Evolutionary conservation across 2,888 invertebrate species (phyloP).

Genomic region (Epirrhoe tristata): DNA sequence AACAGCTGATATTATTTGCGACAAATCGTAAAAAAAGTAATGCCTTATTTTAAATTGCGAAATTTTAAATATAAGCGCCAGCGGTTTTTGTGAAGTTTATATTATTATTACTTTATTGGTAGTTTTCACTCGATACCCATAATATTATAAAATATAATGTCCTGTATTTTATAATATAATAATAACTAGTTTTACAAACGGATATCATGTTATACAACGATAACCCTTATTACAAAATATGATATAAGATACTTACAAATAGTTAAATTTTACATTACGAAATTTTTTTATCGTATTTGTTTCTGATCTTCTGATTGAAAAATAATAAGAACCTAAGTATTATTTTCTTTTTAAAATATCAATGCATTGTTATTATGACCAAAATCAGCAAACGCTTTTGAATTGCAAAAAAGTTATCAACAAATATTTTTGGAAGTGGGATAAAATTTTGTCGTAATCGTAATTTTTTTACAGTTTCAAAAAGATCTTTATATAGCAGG

Average conservation of each 20-base stretch:
- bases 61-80: constrained; percentile 9
- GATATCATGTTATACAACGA: no score
- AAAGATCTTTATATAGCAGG: constrained; percentile 37
- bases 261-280: no score
- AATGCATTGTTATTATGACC: no score
- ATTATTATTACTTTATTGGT: background rate
- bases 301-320: no score
- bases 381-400: constrained; percentile 3
- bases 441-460: constrained; percentile 47
- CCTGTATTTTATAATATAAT: no score
- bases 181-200: no score
- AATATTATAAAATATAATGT: background rate
- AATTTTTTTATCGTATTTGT: no score
- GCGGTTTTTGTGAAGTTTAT: constrained; percentile 8
- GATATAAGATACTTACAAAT: no score
- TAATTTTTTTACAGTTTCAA: constrained; percentile 68
- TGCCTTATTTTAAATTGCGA: constrained; percentile 18
- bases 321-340: no score
- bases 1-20: constrained; percentile 54
- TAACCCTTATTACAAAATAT: no score
- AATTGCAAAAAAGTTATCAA: constrained; percentile 45
- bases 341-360: no score
- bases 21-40: constrained; percentile 59
- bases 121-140: background rate
- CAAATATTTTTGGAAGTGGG: constrained; percentile 51